These are phyloP conservation scores for Petromus typicus DNA, from an alignment of 2,113 vertebrate species.

Conservation along the genomic window DNA sequence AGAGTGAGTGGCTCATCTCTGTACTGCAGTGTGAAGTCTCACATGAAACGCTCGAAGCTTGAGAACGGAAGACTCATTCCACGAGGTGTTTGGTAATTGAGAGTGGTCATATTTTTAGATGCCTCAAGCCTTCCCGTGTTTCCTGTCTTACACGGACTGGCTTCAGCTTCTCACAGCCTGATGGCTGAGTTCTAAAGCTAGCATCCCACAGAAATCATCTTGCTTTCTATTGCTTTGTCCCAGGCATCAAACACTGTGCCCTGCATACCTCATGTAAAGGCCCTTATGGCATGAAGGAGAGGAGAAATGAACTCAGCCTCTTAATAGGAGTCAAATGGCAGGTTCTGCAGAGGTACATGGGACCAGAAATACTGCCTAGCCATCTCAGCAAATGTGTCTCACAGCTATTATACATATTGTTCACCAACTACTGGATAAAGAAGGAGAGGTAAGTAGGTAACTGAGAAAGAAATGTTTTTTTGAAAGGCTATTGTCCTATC, in stretches of 20 bases:
- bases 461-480: conserved; percentile 21
- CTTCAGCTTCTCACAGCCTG: not conserved
- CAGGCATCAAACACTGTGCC: not conserved
- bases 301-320: not conserved
- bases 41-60: not conserved
- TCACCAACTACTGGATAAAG: not conserved
- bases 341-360: not conserved
- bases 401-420: not conserved
- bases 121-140: not conserved
- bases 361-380: not conserved
- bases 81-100: not conserved
- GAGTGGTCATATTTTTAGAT: not conserved
- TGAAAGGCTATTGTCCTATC: not conserved
- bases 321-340: not conserved
- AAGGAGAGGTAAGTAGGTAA: not conserved
- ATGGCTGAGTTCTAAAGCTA: not conserved
- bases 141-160: not conserved
- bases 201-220: not conserved
- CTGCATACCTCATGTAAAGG: not conserved
- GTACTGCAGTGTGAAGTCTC: not conserved
- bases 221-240: not conserved
- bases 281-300: not conserved
- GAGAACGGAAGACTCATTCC: not conserved
- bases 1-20: not conserved
- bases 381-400: not conserved